A percentile compares a stretch with the other conserved stretches of the same genome.
Evolutionary conservation across 2,113 vertebrate genomes (phyloP).

Genomic region (Corythaixoides concolor): DNA sequence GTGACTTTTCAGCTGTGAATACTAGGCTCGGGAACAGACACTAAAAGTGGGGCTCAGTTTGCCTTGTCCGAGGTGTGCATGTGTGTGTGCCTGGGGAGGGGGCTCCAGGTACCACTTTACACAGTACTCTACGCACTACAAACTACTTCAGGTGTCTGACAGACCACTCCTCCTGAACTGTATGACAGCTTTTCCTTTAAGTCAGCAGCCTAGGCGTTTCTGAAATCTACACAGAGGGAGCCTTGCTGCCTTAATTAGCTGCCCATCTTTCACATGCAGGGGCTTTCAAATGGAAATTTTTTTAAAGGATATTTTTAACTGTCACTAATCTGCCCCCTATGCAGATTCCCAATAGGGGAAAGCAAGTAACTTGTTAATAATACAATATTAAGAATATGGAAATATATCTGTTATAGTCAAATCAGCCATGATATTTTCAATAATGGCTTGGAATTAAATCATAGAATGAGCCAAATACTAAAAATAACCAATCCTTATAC

Average conservation of each 20-base stretch:
- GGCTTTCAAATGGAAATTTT: not conserved
- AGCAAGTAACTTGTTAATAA: not conserved
- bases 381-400: not conserved
- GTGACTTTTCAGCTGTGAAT: not conserved
- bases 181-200: not conserved
- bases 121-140: too few relatives aligned
- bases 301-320: not conserved
- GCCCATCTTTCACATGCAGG: not conserved
- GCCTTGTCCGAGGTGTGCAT: accelerated
- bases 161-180: not conserved
- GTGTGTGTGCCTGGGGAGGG: not conserved
- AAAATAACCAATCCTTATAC: not conserved
- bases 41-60: not conserved
- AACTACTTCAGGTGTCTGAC: not conserved
- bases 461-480: not conserved
- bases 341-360: not conserved
- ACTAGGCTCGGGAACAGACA: not conserved
- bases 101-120: accelerated
- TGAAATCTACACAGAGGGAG: not conserved
- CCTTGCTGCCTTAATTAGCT: not conserved
- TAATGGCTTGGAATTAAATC: not conserved
- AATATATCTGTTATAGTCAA: not conserved
- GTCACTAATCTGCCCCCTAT: not conserved
- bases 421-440: not conserved
- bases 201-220: not conserved